A percentile compares a stretch with the other conserved stretches of the same genome.
phyloP scores from a whole-genome alignment of 2,888 invertebrate species.

The Ditula angustiorana region DNA sequence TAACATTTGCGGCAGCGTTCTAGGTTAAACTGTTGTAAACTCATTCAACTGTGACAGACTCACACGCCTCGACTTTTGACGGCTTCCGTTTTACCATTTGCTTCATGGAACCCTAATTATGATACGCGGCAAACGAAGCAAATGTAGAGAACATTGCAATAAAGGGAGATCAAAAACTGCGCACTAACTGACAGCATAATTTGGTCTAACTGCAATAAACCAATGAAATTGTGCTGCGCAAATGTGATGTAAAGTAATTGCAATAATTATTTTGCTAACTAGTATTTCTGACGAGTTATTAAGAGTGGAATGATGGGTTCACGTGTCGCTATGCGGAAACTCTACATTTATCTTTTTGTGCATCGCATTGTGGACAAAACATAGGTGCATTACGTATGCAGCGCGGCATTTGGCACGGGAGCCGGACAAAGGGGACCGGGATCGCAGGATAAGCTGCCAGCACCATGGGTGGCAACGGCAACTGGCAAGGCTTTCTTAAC shows the following conservation, averaged over 20 bases:
- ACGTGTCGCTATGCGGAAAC: constrained; percentile 49
- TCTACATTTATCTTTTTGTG: constrained; percentile 67
- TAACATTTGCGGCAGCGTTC: constrained; percentile 21
- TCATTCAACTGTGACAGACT: constrained; percentile 36
- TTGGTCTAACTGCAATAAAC: constrained; percentile 40
- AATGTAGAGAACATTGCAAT: constrained; percentile 23
- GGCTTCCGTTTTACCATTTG: constrained; percentile 36
- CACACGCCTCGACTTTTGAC: constrained; percentile 31
- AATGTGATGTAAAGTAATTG: not conserved
- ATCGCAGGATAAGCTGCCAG: constrained; percentile 68
- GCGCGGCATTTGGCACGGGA: constrained; percentile 70
- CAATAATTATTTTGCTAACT: not conserved
- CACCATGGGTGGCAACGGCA: constrained; percentile 80
- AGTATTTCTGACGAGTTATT: constrained; percentile 36
- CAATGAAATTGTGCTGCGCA: constrained; percentile 1
- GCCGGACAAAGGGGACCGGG: constrained; percentile 66
- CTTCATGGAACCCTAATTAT: constrained; percentile 28
- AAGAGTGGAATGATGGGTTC: constrained; percentile 25
- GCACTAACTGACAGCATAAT: constrained; percentile 57
- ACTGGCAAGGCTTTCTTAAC: constrained; percentile 43
- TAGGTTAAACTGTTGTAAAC: constrained; percentile 37
- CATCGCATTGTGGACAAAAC: constrained; percentile 54
- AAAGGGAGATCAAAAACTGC: constrained; percentile 16
- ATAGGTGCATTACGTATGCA: constrained; percentile 70
- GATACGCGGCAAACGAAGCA: constrained; percentile 23